phyloP scores from a whole-genome alignment of 2,888 invertebrate genomes.

The Halictus quadricinctus region DNA sequence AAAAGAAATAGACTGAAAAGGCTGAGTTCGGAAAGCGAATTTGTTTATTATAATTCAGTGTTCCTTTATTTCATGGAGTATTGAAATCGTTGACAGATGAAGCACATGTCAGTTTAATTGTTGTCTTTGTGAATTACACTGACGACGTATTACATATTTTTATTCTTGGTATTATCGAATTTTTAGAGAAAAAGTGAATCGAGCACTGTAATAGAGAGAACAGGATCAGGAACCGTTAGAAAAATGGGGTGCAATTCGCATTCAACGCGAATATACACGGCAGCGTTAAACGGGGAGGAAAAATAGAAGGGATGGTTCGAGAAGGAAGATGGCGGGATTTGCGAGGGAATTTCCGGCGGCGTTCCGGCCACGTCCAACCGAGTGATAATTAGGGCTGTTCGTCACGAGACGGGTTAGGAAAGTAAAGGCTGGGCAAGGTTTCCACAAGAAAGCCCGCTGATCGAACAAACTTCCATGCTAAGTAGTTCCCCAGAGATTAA shows the following conservation, averaged over 20 bases:
- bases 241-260: neutral
- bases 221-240: neutral
- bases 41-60: neutral
- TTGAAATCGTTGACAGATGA: neutral
- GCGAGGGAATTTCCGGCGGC: constrained; percentile 46
- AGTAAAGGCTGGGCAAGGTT: constrained; percentile 32
- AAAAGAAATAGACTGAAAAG: neutral
- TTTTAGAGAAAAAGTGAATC: neutral
- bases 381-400: constrained; percentile 69
- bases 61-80: neutral
- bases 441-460: constrained; percentile 55
- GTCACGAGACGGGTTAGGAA: constrained; percentile 52
- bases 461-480: constrained; percentile 65
- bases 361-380: constrained; percentile 49
- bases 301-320: constrained; percentile 21
- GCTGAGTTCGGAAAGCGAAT: neutral
- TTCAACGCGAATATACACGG: neutral
- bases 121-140: neutral
- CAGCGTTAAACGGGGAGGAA: constrained; percentile 4
- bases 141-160: neutral
- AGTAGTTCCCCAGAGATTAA: constrained; percentile 66
- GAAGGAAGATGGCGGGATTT: constrained; percentile 56
- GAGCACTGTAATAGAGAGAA: neutral
- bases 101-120: neutral
- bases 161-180: constrained; percentile 6